These are phyloP conservation scores for Neoscelio sp. DNA, from an alignment of 2,888 invertebrate genomes.

Conservation along the genomic window DNA sequence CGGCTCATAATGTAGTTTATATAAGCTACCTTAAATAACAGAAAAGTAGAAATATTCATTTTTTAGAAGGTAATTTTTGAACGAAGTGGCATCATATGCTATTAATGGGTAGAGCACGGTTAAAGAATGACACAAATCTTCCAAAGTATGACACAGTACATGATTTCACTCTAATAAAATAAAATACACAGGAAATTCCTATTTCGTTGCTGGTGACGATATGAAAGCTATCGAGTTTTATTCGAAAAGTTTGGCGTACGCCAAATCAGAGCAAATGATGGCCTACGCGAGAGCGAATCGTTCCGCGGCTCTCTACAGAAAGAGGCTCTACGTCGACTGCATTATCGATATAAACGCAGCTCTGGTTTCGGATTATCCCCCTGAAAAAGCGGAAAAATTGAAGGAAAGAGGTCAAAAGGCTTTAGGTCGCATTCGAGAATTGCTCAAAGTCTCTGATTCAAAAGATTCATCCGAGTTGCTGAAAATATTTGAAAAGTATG, in stretches of 20 bases:
- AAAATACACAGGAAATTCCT: constrained; percentile 76
- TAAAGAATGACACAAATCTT: no score
- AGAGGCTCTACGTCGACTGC: constrained; percentile 78
- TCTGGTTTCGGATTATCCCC: constrained; percentile 77
- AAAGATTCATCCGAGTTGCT: constrained; percentile 31
- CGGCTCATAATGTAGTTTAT: no score
- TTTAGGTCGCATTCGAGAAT: constrained; percentile 68
- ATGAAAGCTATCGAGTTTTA: constrained; percentile 80
- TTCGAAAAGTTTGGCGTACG: constrained; percentile 80
- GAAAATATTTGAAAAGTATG: constrained; percentile 44
- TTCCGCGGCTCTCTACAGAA: constrained; percentile 80
- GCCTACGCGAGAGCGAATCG: constrained; percentile 81
- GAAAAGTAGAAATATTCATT: no score
- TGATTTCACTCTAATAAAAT: not conserved
- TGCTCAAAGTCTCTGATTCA: constrained; percentile 28
- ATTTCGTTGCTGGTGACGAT: constrained; percentile 80
- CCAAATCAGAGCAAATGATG: constrained; percentile 76
- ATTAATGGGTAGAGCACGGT: no score
- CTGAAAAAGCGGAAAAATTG: constrained; percentile 78
- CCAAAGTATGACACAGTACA: no score
- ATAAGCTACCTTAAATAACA: no score
- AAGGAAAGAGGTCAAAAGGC: constrained; percentile 78
- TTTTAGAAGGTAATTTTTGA: no score
- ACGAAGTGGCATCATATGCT: no score
- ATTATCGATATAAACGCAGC: constrained; percentile 80